Conservation (phyloP, 1,140 invertebrate genomes). For the Leptinotarsa defecta region DNA sequence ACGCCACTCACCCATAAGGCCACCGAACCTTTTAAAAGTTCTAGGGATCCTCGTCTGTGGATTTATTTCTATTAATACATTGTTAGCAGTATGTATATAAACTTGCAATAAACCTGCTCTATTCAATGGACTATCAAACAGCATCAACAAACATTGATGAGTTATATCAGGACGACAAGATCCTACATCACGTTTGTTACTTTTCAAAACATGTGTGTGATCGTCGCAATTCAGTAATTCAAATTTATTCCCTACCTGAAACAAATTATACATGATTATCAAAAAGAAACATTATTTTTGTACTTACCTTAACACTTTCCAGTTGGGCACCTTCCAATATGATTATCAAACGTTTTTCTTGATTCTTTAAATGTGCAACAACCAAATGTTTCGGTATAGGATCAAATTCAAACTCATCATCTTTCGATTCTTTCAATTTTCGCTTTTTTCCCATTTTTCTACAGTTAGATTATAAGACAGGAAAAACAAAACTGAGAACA, state of each 20-base stretch:
- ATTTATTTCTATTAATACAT: slow-evolving; percentile 98
- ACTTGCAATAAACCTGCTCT: slow-evolving; percentile 87
- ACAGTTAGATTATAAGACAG: neutral
- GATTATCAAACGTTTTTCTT: slow-evolving; percentile 90
- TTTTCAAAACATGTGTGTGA: slow-evolving; percentile 81
- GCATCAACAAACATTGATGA: slow-evolving; percentile 94
- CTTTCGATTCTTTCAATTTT: slow-evolving; percentile 57
- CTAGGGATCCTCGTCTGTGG: slow-evolving; percentile 97
- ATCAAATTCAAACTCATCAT: slow-evolving; percentile 70
- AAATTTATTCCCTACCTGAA: slow-evolving; percentile 82
- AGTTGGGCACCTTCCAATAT: slow-evolving; percentile 93
- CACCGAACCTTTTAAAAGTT: slow-evolving; percentile 98
- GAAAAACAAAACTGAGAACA: no score
- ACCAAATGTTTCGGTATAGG: slow-evolving; percentile 70
- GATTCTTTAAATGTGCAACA: slow-evolving; percentile 71
- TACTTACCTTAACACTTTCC: slow-evolving; percentile 88
- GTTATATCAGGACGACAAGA: slow-evolving; percentile 91
- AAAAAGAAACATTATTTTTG: neutral
- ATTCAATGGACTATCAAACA: slow-evolving; percentile 95
- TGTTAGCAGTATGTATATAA: slow-evolving; percentile 92
- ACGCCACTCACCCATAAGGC: slow-evolving; percentile 84
- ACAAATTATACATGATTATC: slow-evolving; percentile 19
- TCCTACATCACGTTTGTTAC: slow-evolving; percentile 82
- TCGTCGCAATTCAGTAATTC: slow-evolving; percentile 95
- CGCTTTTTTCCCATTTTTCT: slow-evolving; percentile 69